These are phyloP conservation scores for Chiloscyllium punctatum DNA, from an alignment of 2,797 vertebrate genomes.

Conservation along the genomic window DNA sequence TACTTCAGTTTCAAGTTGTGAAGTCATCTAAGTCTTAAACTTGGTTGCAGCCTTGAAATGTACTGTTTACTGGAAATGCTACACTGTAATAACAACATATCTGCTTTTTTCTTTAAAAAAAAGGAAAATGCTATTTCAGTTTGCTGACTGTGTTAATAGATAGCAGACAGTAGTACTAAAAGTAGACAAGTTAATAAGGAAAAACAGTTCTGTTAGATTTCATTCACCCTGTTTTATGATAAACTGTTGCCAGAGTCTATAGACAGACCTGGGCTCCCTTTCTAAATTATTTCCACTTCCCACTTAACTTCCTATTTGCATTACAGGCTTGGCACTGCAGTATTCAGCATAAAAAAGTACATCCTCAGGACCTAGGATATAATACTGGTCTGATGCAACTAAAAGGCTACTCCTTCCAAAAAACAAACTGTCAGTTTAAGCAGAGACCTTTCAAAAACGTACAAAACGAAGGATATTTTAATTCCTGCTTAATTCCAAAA, in stretches of 20 bases:
- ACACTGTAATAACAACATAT: neutral
- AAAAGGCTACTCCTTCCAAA: neutral
- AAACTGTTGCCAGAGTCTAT: neutral
- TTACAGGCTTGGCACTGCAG: neutral
- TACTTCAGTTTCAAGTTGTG: neutral
- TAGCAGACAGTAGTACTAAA: conserved; percentile 11
- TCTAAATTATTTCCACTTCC: conserved; percentile 17
- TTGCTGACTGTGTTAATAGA: neutral
- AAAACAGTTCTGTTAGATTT: conserved; percentile 20
- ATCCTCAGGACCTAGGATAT: neutral
- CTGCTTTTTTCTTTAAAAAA: neutral
- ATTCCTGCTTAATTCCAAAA: neutral
- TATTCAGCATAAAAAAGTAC: neutral
- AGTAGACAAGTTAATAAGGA: conserved; percentile 12
- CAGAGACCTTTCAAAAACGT: neutral
- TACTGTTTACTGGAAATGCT: neutral
- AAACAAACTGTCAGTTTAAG: neutral
- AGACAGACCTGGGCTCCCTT: neutral
- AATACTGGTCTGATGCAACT: neutral
- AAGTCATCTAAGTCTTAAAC: neutral
- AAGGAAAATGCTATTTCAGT: neutral
- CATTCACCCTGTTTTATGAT: neutral
- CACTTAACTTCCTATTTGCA: neutral
- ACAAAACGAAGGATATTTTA: neutral
- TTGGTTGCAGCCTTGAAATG: neutral